Conservation (phyloP, 1,140 invertebrate genomes). For the Pissodes strobi region DNA sequence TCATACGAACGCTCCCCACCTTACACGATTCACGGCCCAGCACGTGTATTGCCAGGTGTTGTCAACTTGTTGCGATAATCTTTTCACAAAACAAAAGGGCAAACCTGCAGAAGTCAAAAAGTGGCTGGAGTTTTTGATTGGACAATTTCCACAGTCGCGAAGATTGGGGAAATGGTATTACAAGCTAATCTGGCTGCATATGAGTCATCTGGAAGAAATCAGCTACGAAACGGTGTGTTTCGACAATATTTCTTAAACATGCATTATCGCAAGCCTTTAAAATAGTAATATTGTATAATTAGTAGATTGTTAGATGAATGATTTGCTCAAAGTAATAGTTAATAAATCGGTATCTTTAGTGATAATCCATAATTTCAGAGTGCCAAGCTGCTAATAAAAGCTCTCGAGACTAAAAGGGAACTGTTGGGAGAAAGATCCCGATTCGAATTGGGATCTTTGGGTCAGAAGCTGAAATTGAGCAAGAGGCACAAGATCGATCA, state of each 20-base stretch:
- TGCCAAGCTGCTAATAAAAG: slow-evolving; percentile 30
- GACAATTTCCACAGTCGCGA: slow-evolving; percentile 12
- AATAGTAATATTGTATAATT: not conserved
- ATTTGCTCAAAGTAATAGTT: slow-evolving; percentile 6
- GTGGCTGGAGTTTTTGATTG: slow-evolving; percentile 39
- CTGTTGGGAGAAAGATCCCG: slow-evolving; percentile 23
- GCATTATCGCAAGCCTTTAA: too few species aligned
- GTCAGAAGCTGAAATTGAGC: slow-evolving; percentile 13
- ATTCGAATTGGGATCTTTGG: slow-evolving; percentile 28
- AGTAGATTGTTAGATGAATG: not conserved
- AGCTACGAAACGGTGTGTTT: slow-evolving; percentile 27
- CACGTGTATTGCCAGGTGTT: slow-evolving; percentile 26
- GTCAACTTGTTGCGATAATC: slow-evolving; percentile 5
- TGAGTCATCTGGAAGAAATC: slow-evolving; percentile 7
- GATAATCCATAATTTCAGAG: not conserved
- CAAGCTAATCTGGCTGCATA: slow-evolving; percentile 10
- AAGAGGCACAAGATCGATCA: slow-evolving; percentile 28
- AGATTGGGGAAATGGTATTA: slow-evolving; percentile 13
- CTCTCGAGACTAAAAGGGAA: slow-evolving; percentile 24
- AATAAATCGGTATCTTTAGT: not conserved
- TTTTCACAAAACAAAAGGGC: slow-evolving; percentile 22
- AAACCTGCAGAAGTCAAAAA: slow-evolving; percentile 26
- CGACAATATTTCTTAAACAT: too few species aligned
- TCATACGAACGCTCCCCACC: slow-evolving; percentile 27
- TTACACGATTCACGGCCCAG: slow-evolving; percentile 31